Conservation (phyloP, 2,113 vertebrate genomes). For the Notechis scutatus region DNA sequence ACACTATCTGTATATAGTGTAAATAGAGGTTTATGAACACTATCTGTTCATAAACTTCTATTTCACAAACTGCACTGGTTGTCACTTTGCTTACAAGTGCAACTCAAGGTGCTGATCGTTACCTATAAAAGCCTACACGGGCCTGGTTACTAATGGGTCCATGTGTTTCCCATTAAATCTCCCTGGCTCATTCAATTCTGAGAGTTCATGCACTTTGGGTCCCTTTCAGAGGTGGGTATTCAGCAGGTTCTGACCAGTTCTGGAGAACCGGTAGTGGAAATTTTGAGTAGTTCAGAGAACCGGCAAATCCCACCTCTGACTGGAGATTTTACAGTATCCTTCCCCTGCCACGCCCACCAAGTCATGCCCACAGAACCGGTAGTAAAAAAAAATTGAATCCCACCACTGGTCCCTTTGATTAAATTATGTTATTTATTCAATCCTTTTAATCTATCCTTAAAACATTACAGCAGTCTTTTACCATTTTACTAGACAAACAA, state of each 20-base stretch:
- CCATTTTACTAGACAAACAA: not conserved
- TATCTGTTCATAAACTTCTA: not conserved
- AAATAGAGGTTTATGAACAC: no score
- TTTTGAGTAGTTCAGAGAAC: no score
- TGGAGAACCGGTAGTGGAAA: no score
- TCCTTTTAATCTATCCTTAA: not conserved
- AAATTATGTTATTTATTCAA: not conserved
- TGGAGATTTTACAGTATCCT: no score
- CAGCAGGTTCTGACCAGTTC: no score
- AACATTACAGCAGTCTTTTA: not conserved
- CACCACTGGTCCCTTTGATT: not conserved
- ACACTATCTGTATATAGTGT: no score
- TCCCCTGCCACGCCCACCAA: no score
- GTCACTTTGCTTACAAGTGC: not conserved
- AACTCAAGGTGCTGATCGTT: not conserved
- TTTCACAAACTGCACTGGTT: not conserved
- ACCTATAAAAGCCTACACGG: not conserved
- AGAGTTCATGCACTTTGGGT: not conserved
- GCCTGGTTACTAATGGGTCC: not conserved
- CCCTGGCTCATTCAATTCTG: not conserved
- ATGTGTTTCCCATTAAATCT: not conserved
- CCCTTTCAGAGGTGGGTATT: not conserved
- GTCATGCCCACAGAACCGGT: no score
- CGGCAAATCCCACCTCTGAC: no score
- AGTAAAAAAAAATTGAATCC: no score